Percentiles rank a stretch among this genome's conserved stretches.
Conservation (phyloP, 2,797 vertebrate genomes). For the Thalassophryne amazonica region DNA sequence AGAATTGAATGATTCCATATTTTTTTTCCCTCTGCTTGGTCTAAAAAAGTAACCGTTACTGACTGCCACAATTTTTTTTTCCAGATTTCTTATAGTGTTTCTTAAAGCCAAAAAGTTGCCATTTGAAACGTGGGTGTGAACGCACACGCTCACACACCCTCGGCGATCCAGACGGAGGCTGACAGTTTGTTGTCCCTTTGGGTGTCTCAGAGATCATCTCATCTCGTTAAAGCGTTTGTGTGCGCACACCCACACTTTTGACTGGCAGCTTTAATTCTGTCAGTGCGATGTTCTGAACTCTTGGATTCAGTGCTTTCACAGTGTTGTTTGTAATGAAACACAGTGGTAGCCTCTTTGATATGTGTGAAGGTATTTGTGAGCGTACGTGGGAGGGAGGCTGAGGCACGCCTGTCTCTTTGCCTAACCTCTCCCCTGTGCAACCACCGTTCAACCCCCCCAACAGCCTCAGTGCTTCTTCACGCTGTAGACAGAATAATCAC, state of each 20-base stretch:
- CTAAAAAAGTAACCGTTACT: too few relatives aligned
- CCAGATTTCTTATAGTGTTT: too few relatives aligned
- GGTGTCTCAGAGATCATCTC: slow-evolving; percentile 26
- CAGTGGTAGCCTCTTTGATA: slow-evolving; percentile 37
- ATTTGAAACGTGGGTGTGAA: slow-evolving; percentile 16
- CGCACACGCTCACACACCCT: slow-evolving; percentile 6
- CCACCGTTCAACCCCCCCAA: slow-evolving; percentile 26
- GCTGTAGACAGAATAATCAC: slow-evolving; percentile 59
- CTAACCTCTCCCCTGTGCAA: slow-evolving; percentile 42
- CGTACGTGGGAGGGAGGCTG: slow-evolving; percentile 9
- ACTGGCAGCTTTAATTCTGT: slow-evolving; percentile 58
- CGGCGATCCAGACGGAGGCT: slow-evolving; percentile 4
- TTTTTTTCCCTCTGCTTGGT: too few relatives aligned
- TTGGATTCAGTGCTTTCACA: slow-evolving; percentile 43
- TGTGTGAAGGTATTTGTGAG: slow-evolving; percentile 34
- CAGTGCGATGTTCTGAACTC: slow-evolving; percentile 46
- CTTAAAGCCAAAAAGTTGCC: too few relatives aligned
- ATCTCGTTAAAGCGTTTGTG: slow-evolving; percentile 13
- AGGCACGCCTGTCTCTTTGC: slow-evolving; percentile 34
- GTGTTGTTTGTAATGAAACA: slow-evolving; percentile 57
- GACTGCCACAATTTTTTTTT: too few relatives aligned
- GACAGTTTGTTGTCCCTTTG: slow-evolving; percentile 11
- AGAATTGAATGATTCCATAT: too few relatives aligned
- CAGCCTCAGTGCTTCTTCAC: slow-evolving; percentile 33
- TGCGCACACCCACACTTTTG: slow-evolving; percentile 28